Base-by-base conservation (phyloP, 2,888 invertebrate genomes). In the Mythimna albipuncta region DNA sequence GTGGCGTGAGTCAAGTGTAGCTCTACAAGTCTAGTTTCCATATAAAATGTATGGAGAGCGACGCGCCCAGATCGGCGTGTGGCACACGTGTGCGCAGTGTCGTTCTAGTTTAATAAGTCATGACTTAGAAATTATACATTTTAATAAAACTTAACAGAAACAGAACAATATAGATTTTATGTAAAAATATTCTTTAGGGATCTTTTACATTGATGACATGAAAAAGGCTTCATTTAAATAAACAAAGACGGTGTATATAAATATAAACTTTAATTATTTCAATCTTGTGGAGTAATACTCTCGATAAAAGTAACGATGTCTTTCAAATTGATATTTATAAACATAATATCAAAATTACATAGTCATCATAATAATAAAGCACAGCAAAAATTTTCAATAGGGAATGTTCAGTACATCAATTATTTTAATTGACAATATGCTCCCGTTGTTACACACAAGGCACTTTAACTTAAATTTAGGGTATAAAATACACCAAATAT, bases 381-480 rank as follows among this genome's bases (percentile, higher is more conserved):
- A 91, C 89, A 90, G 89, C 85, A 87, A 90, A 89, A 89, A 89
- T 90, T 89, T 91, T 89, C 83, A 85, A 87, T 89, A 93, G 93
- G 96, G 95, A 96, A 95, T 95, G 95, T 95, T 94, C 92, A 93
- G 93, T 95, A 91, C 92, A 92, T 93, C 90, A 92, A 91, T 91
- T 90, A 87, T 82, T 84, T 74, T 89, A 92, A 92, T 93, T 93
- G 92, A 94, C 90, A 93, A 87, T 79, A 81, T 93, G 93, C 92
- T 94, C 94, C 94, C 93, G 86, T 89, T 84, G 89, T 91, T 89
- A 88, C 77, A 92, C 86, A 89, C 88, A 94, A 94, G 94, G 94
- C 94, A 94, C 95, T 92, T 91, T 84, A 82, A 76, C 81, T 86
- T 83, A 85, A 85, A 83, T 87, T 86, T 88, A 87, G 81, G 66